Percentiles rank a stretch among this genome's conserved stretches.
Evolutionary conservation across 2,797 vertebrate species (phyloP).

Genomic region (Enteromius afrohamiltoni): DNA sequence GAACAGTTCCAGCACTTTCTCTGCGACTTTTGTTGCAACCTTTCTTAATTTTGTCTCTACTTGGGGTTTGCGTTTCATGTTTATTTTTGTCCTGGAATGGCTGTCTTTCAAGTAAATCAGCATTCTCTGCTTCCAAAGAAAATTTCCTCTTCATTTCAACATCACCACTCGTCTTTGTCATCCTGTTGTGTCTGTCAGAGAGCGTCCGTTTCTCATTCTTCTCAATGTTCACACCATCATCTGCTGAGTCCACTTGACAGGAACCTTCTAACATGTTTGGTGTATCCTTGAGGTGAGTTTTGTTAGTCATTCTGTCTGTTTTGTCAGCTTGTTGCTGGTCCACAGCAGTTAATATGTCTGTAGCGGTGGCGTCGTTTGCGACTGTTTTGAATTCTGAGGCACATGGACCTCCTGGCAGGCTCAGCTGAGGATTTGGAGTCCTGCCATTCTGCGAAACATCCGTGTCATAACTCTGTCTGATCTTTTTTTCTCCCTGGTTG

Average conservation of each 20-base stretch:
- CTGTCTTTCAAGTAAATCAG: conserved; percentile 29
- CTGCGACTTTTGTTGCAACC: background rate
- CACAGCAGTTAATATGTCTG: conserved; percentile 59
- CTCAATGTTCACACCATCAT: conserved; percentile 69
- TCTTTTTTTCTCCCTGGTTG: conserved; percentile 59
- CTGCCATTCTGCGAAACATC: conserved; percentile 55
- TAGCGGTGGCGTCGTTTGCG: conserved; percentile 43
- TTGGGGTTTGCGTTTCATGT: background rate
- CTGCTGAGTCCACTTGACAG: conserved; percentile 43
- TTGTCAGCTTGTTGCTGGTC: conserved; percentile 59
- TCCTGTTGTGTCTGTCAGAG: conserved; percentile 49
- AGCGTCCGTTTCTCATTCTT: conserved; percentile 60
- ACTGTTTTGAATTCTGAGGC: conserved; percentile 45
- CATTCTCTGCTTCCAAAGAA: conserved; percentile 19
- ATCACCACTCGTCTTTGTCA: background rate
- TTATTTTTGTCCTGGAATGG: conserved; percentile 33
- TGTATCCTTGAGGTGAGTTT: conserved; percentile 35
- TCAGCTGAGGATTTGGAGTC: conserved; percentile 65
- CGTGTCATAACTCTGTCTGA: conserved; percentile 61
- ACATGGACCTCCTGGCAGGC: conserved; percentile 53
- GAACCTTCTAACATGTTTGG: conserved; percentile 37
- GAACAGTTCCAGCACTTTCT: conserved; percentile 2
- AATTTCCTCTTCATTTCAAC: background rate
- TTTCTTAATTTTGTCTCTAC: background rate
- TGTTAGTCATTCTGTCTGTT: conserved; percentile 45